Base-by-base conservation (phyloP, 1,140 invertebrate species). In the Drosophila elegans region DNA sequence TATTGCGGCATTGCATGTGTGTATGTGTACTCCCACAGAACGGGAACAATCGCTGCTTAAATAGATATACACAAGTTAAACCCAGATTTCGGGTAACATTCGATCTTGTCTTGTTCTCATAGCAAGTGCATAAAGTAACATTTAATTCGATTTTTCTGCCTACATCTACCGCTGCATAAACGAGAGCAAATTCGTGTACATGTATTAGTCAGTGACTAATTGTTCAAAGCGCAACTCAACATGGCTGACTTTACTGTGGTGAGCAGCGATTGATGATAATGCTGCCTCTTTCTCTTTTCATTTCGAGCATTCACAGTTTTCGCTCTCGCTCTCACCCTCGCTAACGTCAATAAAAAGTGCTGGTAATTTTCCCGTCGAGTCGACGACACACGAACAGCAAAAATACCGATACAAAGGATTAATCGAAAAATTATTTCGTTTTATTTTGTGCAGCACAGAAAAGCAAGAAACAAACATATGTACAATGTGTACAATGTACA, bases 171-270 rank as follows among this genome's bases (percentile, higher is more conserved):
- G 29, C 29, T 32, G 45, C 53, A 74, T 27, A 75, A 82, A 79
- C 63, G 51, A 83, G 49, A 81, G 27, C 59, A 32, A 61, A 61
- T 64, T 83, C 71, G 38, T 49, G 34, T 67, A 39, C 38, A 46
- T 74, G 69, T 74, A 57, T 49, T 64, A 54, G 60, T 78, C 71
- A 51, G 60, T 75, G 71, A 71, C 71, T 84, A 66, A 81, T 75
- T 85, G 74, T 85, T 81, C 74, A 80, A 75, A 85, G 81, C 81
- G 78, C 81, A 85, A 85, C 81, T 85, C 81, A 85, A 85, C 81
- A 85, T 85, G 81, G 81, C 81, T 85, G 81, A 86, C 81, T 81
- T 62, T 74, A 61, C 78, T 78, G 82, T 86, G 82, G 82, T 85
- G 78, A 71, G 57, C 79, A 63, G 60, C 59, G 56, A 62, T 72